phyloP scores from a whole-genome alignment of 2,797 vertebrate species.

The Tarsius wallacei region DNA sequence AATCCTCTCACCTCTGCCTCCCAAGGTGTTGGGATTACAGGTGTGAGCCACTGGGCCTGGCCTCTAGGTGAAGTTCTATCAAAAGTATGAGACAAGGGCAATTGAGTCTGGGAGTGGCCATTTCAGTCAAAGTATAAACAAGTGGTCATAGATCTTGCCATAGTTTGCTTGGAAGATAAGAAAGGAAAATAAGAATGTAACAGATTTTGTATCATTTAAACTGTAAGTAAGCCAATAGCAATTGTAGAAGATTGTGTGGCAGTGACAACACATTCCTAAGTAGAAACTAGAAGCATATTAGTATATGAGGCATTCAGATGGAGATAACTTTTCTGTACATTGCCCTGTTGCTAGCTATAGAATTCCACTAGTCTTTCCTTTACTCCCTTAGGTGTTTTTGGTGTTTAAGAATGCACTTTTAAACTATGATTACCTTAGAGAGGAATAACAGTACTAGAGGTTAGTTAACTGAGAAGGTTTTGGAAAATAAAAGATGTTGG shows the following conservation, averaged over 20 bases:
- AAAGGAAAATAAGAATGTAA: constrained; percentile 11
- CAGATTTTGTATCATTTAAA: neutral
- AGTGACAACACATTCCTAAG: neutral
- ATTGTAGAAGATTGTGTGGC: neutral
- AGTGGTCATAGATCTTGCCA: neutral
- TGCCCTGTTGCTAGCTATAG: neutral
- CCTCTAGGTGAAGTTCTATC: constrained; percentile 25
- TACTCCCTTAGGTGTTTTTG: neutral
- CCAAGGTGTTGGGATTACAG: no score
- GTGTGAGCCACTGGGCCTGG: no score
- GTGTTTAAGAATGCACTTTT: constrained; percentile 3
- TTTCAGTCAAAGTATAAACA: neutral
- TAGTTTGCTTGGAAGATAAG: constrained; percentile 47
- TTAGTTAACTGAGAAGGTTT: neutral
- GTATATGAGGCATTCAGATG: neutral
- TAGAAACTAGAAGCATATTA: neutral
- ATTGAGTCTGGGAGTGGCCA: neutral
- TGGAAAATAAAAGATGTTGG: neutral
- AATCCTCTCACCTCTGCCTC: no score
- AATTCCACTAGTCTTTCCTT: constrained; percentile 17
- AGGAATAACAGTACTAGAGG: constrained; percentile 1
- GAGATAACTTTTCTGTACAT: neutral
- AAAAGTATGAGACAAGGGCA: constrained; percentile 51
- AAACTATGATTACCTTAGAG: no score
- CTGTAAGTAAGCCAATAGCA: neutral